Evolutionary conservation across 2,113 vertebrate species (phyloP).

Genomic region (Pelodiscus sinensis): DNA sequence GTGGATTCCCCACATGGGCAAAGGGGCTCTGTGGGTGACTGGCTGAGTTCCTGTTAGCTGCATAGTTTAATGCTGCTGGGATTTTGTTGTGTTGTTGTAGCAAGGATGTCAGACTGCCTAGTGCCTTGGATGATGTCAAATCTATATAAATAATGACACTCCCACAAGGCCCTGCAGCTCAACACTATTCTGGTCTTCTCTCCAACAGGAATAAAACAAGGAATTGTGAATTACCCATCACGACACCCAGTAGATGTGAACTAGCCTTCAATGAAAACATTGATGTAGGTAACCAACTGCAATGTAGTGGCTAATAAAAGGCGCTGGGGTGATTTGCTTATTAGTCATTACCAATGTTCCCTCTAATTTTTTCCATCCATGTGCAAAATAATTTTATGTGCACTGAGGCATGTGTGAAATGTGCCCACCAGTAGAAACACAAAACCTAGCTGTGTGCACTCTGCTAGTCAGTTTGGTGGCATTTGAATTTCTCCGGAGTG

Average conservation of each 20-base stretch:
- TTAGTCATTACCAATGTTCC: too few relatives aligned
- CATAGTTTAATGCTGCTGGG: not conserved
- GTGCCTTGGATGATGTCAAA: not conserved
- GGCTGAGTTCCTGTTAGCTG: not conserved
- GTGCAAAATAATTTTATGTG: too few relatives aligned
- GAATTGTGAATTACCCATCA: conserved; percentile 18
- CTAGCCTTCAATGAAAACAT: conserved; percentile 17
- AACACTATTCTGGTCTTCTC: not conserved
- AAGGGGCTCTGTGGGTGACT: not conserved
- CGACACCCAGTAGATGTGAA: conserved; percentile 37
- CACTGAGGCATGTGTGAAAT: too few relatives aligned
- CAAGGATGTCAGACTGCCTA: not conserved
- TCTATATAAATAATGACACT: not conserved
- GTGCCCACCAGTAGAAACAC: too few relatives aligned
- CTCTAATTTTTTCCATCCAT: too few relatives aligned
- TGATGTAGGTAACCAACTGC: conserved; percentile 54
- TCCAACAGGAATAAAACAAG: not conserved
- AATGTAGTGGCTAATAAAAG: not conserved
- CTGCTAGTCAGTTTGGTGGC: too few relatives aligned
- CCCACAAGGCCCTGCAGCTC: not conserved
- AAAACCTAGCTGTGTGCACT: too few relatives aligned
- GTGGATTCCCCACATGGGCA: not conserved
- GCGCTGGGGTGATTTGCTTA: not conserved
- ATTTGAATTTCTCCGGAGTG: too few relatives aligned
- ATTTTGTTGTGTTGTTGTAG: not conserved